These are phyloP conservation scores for Lutjanus campechanus DNA, from an alignment of 2,797 vertebrate species.

Conservation along the genomic window DNA sequence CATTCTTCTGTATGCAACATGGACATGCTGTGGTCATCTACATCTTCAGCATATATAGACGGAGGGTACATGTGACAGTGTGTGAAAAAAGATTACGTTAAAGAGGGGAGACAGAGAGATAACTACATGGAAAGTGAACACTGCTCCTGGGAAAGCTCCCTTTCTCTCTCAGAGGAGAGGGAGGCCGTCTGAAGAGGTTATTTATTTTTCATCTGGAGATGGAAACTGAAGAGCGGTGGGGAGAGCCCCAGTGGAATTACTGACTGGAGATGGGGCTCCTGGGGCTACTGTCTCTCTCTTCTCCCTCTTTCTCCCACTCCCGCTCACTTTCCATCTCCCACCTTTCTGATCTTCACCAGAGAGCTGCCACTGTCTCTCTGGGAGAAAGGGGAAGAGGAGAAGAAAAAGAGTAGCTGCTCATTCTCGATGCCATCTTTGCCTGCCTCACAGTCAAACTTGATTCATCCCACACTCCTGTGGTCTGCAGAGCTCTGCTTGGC, in stretches of 20 bases:
- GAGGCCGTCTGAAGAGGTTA: constrained; percentile 82
- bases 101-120: constrained; percentile 61
- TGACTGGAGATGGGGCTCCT: constrained; percentile 78
- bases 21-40: constrained; percentile 14
- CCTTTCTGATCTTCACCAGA: constrained; percentile 81
- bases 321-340: constrained; percentile 78
- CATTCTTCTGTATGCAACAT: not conserved
- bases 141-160: constrained; percentile 64
- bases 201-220: constrained; percentile 87
- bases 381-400: constrained; percentile 58
- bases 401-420: constrained; percentile 59
- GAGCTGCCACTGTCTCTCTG: constrained; percentile 74
- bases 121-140: constrained; percentile 69
- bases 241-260: constrained; percentile 76
- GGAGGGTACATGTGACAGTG: constrained; percentile 34
- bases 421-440: constrained; percentile 66
- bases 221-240: constrained; percentile 78
- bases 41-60: constrained; percentile 8
- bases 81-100: constrained; percentile 50
- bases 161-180: constrained; percentile 66
- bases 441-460: constrained; percentile 73
- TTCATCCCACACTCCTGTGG: constrained; percentile 71
- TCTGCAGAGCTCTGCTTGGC: constrained; percentile 61
- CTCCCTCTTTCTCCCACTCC: constrained; percentile 62
- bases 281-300: constrained; percentile 74